Evolutionary conservation across 2,113 vertebrate species (phyloP).

Genomic region (Regulus satrapa): DNA sequence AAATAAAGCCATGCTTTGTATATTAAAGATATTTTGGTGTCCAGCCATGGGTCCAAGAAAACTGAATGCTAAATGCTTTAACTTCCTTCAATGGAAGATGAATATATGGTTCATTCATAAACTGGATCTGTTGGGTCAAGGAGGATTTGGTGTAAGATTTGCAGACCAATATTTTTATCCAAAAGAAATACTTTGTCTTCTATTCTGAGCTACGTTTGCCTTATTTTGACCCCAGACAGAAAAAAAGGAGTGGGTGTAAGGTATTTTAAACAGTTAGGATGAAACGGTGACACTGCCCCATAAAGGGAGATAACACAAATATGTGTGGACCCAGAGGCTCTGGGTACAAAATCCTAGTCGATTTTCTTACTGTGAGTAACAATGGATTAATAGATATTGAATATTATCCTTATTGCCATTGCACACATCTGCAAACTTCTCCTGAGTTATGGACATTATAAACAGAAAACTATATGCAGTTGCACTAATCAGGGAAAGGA

Average conservation of each 20-base stretch:
- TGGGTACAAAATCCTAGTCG: neutral
- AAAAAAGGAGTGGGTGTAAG: neutral
- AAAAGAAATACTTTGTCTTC: neutral
- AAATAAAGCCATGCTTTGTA: neutral
- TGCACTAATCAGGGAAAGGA: neutral
- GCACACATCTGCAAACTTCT: neutral
- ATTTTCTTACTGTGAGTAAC: neutral
- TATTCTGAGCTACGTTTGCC: neutral
- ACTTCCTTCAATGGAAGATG: neutral
- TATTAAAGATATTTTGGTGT: neutral
- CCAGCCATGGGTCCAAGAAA: neutral
- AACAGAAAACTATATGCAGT: neutral
- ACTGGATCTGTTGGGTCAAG: neutral
- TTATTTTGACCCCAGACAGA: neutral
- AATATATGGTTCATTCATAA: neutral
- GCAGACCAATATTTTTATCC: neutral
- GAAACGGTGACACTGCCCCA: rapidly evolving
- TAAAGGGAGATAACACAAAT: neutral
- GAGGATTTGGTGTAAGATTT: neutral
- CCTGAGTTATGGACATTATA: neutral
- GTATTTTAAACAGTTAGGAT: neutral
- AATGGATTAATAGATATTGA: neutral
- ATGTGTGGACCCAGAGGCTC: neutral
- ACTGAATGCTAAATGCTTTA: neutral
- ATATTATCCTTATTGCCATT: neutral